Percentiles rank a stretch among this genome's conserved stretches.
These are phyloP conservation scores for Pteruthius melanotis DNA, from an alignment of 2,113 vertebrate species.

Conservation along the genomic window DNA sequence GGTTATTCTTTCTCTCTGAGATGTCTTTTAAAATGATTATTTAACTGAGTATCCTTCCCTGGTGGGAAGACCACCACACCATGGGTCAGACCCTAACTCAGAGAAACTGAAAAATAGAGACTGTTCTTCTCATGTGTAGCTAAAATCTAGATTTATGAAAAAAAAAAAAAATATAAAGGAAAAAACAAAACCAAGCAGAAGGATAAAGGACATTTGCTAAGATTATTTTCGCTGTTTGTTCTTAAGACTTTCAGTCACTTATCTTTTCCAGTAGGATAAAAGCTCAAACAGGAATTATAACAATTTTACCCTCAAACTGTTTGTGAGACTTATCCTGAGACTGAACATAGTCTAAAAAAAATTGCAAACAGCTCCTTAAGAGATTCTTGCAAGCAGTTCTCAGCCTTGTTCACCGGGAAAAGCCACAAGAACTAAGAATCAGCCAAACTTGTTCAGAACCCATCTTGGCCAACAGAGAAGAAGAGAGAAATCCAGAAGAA, in stretches of 20 bases:
- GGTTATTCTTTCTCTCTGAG: not conserved
- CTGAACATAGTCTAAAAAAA: not conserved
- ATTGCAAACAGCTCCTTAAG: not conserved
- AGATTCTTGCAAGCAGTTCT: not conserved
- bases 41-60: not conserved
- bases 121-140: accelerated
- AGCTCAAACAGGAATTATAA: not conserved
- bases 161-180: not conserved
- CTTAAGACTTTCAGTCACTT: not conserved
- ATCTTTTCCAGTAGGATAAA: not conserved
- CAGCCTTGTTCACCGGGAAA: not conserved
- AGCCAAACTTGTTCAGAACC: not conserved
- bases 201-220: not conserved
- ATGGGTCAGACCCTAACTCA: not conserved
- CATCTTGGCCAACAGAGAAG: not conserved
- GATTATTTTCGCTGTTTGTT: not conserved
- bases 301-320: not conserved
- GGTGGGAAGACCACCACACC: not conserved
- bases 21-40: not conserved
- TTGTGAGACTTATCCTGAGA: not conserved
- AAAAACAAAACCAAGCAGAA: not conserved
- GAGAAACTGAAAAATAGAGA: not conserved
- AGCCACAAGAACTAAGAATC: not conserved
- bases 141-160: not conserved
- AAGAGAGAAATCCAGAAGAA: not conserved